Evolutionary conservation across 2,888 invertebrate species (phyloP).

Genomic region (Scaptomyza reducta): DNA sequence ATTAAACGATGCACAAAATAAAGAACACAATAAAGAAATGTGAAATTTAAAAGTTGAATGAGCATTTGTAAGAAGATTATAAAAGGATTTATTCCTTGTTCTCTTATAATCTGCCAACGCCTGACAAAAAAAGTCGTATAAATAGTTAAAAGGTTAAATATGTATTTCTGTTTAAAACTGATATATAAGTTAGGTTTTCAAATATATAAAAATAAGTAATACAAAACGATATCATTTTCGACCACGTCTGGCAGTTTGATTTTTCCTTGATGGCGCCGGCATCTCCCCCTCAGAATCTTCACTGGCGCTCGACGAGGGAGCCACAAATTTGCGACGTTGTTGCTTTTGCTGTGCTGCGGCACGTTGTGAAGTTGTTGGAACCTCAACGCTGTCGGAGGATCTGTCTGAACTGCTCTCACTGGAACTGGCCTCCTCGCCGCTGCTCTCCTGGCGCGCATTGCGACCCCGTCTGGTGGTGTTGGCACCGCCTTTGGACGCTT

Average conservation of each 20-base stretch:
- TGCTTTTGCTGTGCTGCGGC: slow-evolving; percentile 8
- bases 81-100: background rate
- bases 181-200: background rate
- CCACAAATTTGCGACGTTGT: slow-evolving; percentile 13
- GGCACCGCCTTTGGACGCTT: background rate
- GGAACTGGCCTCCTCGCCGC: slow-evolving; percentile 11
- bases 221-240: slow-evolving; percentile 36
- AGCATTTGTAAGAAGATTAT: slow-evolving; percentile 40
- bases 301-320: slow-evolving; percentile 2
- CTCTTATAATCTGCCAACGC: slow-evolving; percentile 18
- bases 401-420: background rate
- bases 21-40: slow-evolving; percentile 24
- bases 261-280: slow-evolving; percentile 2
- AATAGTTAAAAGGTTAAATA: background rate
- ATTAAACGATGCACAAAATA: slow-evolving; percentile 35
- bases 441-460: slow-evolving; percentile 4
- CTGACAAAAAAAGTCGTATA: background rate
- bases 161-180: background rate
- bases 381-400: background rate
- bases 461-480: slow-evolving; percentile 25
- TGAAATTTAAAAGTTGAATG: slow-evolving; percentile 23
- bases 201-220: background rate
- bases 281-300: slow-evolving; percentile 23
- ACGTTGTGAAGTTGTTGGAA: background rate
- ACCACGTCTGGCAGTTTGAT: slow-evolving; percentile 11